These are phyloP conservation scores for Leptosomus discolor DNA, from an alignment of 2,113 vertebrate species.

Conservation along the genomic window DNA sequence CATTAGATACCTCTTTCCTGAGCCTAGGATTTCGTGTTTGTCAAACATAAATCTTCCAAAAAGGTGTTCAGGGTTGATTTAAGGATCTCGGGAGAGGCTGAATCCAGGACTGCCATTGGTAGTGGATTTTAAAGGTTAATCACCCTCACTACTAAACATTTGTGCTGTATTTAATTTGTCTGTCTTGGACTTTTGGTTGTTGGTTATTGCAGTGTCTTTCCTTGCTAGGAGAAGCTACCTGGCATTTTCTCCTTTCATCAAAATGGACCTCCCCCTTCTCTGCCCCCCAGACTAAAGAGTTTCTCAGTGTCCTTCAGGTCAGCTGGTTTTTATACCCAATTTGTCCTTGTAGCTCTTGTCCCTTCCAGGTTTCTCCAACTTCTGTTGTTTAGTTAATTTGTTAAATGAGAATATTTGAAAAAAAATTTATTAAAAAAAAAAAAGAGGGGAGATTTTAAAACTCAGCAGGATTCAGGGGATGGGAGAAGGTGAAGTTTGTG, in stretches of 20 bases:
- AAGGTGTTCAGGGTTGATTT: conserved; percentile 42
- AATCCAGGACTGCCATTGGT: neutral
- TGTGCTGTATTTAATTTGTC: conserved; percentile 52
- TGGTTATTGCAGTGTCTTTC: conserved; percentile 1
- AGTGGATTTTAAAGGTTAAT: conserved; percentile 61
- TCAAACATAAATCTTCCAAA: conserved; percentile 32
- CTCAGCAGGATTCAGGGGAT: neutral
- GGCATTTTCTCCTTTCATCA: neutral
- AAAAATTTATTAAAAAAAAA: neutral
- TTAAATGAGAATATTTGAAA: neutral
- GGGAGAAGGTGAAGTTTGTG: neutral
- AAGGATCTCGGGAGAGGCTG: conserved; percentile 21
- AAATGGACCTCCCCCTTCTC: neutral
- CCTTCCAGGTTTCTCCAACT: neutral
- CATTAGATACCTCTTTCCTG: conserved; percentile 13
- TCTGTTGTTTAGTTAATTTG: neutral
- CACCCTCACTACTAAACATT: conserved; percentile 42
- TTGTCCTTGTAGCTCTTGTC: neutral
- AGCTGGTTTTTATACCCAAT: neutral
- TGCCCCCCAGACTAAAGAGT: neutral
- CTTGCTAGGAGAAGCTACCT: neutral
- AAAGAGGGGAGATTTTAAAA: neutral
- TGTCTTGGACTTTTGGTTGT: neutral
- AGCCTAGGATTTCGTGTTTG: conserved; percentile 32
- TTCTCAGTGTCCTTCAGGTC: neutral